A percentile compares a stretch with the other conserved stretches of the same genome.
Conservation (phyloP, 1,140 invertebrate species). For the Cotesia glomerata region DNA sequence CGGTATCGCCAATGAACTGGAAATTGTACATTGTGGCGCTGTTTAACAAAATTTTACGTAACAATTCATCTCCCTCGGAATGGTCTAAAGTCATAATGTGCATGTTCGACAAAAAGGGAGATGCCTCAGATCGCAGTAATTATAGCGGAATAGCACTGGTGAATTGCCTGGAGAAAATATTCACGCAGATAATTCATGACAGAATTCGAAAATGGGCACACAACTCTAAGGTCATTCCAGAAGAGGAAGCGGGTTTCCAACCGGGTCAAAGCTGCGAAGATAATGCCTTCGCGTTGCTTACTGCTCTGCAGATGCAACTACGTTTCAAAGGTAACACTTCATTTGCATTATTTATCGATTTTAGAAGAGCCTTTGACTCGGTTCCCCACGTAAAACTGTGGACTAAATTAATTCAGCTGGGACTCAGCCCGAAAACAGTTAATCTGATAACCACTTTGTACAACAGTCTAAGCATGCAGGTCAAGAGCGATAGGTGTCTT, state of each 20-base stretch:
- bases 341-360: constrained; percentile 24
- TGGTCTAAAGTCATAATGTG: constrained; percentile 21
- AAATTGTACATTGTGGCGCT: background rate
- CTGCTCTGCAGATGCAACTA: too few relatives aligned
- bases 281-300: constrained; percentile 14
- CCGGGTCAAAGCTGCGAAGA: constrained; percentile 11
- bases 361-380: constrained; percentile 3
- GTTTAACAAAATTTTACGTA: constrained; percentile 20
- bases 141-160: constrained; percentile 26
- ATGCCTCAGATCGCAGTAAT: constrained; percentile 14
- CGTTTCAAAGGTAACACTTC: too few relatives aligned
- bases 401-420: background rate
- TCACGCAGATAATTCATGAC: constrained; percentile 21
- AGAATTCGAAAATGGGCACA: constrained; percentile 31
- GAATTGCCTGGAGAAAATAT: constrained; percentile 26
- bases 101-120: constrained; percentile 28
- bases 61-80: constrained; percentile 9
- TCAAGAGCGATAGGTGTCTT: background rate
- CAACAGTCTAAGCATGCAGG: background rate
- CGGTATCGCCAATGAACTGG: constrained; percentile 14
- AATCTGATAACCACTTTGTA: constrained; percentile 2
- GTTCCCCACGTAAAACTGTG: constrained; percentile 15
- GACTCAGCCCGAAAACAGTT: constrained; percentile 2
- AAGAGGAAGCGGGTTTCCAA: constrained; percentile 33
- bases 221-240: constrained; percentile 24